A percentile compares a stretch with the other conserved stretches of the same genome.
Evolutionary conservation across 2,888 invertebrate genomes (phyloP).

Genomic region (Sturmia bella): DNA sequence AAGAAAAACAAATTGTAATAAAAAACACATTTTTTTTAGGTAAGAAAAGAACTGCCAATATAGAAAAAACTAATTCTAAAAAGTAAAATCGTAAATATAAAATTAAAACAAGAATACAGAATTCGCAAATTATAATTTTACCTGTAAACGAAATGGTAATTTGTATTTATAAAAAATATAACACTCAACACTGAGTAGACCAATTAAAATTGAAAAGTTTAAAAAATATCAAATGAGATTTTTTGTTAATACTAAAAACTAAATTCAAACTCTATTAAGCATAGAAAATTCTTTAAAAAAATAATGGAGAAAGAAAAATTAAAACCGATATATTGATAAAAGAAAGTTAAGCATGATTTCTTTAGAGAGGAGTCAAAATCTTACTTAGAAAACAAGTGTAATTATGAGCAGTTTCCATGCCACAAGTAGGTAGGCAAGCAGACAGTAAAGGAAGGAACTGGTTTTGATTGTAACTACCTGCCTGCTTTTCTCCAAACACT

Average conservation of each 20-base stretch:
- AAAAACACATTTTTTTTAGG: conserved; percentile 73
- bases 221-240: conserved; percentile 43
- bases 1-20: conserved; percentile 59
- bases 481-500: too few relatives aligned
- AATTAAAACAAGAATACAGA: conserved; percentile 49
- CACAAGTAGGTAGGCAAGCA: too few relatives aligned
- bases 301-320: too few relatives aligned
- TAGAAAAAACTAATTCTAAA: conserved; percentile 73
- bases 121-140: conserved; percentile 50
- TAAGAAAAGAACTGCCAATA: conserved; percentile 80
- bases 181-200: conserved; percentile 75
- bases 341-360: too few relatives aligned
- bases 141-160: conserved; percentile 38
- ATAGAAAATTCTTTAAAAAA: too few relatives aligned
- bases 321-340: too few relatives aligned
- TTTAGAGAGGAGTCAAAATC: too few relatives aligned
- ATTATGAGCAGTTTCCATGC: too few relatives aligned
- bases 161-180: conserved; percentile 33
- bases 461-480: too few relatives aligned
- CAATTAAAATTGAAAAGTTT: conserved; percentile 69
- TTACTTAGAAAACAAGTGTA: too few relatives aligned
- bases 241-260: conserved; percentile 52
- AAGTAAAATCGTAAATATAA: conserved; percentile 64
- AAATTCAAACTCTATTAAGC: too few relatives aligned
- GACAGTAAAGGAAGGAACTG: too few relatives aligned